Percentiles rank a stretch among this genome's conserved stretches.
These are phyloP conservation scores for Drosophila mayaguana DNA, from an alignment of 2,888 invertebrate species.

Conservation along the genomic window DNA sequence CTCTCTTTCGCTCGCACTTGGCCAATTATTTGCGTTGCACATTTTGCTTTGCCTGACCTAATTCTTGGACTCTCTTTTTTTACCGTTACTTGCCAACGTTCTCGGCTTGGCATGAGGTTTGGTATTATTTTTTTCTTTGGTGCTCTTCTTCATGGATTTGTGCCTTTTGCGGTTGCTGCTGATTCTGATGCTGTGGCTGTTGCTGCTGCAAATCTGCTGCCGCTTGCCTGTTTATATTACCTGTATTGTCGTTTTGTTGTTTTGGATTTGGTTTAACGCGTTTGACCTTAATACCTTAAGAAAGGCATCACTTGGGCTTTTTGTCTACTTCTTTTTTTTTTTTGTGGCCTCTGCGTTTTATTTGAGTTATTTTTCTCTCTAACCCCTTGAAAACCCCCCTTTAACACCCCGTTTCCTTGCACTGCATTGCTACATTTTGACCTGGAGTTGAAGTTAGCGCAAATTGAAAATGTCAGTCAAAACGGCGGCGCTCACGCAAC, in stretches of 20 bases:
- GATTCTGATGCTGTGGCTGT: constrained; percentile 20
- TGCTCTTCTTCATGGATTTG: constrained; percentile 49
- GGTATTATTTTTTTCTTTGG: constrained; percentile 19
- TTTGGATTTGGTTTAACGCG: constrained; percentile 68
- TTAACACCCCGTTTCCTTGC: neutral
- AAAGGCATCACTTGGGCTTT: constrained; percentile 72
- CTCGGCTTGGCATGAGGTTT: constrained; percentile 19
- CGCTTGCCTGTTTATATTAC: constrained; percentile 54
- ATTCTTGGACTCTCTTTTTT: constrained; percentile 62
- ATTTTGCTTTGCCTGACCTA: constrained; percentile 60
- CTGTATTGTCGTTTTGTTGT: constrained; percentile 38
- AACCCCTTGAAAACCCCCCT: neutral
- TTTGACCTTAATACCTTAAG: constrained; percentile 78
- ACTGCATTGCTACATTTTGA: constrained; percentile 8
- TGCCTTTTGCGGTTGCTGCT: constrained; percentile 66
- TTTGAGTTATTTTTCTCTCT: constrained; percentile 39
- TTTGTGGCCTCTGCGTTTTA: constrained; percentile 30
- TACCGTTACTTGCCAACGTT: constrained; percentile 55
- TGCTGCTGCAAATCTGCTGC: constrained; percentile 67
- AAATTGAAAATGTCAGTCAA: constrained; percentile 73
- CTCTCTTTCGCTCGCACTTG: constrained; percentile 10
- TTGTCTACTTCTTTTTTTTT: constrained; percentile 10
- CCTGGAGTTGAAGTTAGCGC: constrained; percentile 47
- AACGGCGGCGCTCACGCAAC: constrained; percentile 5
- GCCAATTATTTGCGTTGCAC: constrained; percentile 56